Evolutionary conservation across 37 sponge, comb jelly and placozoan genomes (phyloP), one percentile per base, ranked within the genome.

Genomic region (Aphrocallistes beatrix): DNA sequence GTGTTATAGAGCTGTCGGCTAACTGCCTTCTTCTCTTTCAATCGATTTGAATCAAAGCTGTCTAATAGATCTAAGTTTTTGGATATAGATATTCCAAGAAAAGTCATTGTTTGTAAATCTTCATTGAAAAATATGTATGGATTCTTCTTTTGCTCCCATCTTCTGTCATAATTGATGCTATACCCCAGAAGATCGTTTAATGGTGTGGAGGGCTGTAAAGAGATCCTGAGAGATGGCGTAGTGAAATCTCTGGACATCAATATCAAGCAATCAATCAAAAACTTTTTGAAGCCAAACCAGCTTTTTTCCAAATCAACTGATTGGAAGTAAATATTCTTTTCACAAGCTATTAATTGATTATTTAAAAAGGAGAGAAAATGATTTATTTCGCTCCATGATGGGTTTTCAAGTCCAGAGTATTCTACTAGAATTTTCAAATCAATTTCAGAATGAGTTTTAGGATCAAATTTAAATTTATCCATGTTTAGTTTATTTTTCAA

Each of bases 111-210:
- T 25, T 37, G 19, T 39, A 75, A 36, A 50, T 97, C 95, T 83
- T 90, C 83, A 81, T 97, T 94, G 84, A 97, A 97, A 84, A 97
- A 94, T 37, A 97, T 86, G 83, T 97, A 97, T 0, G 98, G 98
- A 50, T 97, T 95, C 38, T 51, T 51, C 0, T 82, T 83, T 30
- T 89, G 17, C n/a, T 60, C 75, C 75, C 75, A 60, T 60, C n/a
- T 60, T 13, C 75, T 60, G 28, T 28, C 3, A 25, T 60, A 30
- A 60, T 3, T 30, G n/a, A 60, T 13, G 21, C 75, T 25, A 28
- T 60, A 13, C 34, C 75, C 75, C n/a, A 25, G 32, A 3, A 60
- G 6, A 25, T 25, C 21, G 21, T 60, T 30, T n/a, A n/a, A n/a
- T 25, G 21, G 28, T 21, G 75, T 25, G 34, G 25, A 30, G 6